These are phyloP conservation scores for Megaceryle torquata DNA, from an alignment of 2,113 vertebrate species.

Conservation along the genomic window DNA sequence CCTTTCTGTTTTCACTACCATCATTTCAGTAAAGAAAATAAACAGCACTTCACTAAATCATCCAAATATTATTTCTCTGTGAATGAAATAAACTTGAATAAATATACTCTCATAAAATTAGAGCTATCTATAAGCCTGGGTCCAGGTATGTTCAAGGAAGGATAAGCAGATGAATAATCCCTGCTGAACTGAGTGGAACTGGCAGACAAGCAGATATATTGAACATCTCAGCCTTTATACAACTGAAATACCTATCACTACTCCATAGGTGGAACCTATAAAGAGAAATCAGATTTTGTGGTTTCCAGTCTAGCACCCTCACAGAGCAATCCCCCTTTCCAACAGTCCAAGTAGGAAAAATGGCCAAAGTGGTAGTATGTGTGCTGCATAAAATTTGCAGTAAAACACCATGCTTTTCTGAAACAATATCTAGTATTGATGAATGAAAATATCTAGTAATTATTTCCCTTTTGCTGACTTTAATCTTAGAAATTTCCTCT, in stretches of 20 bases:
- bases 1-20: not conserved
- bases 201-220: not conserved
- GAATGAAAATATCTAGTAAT: not conserved
- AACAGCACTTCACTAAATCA: not conserved
- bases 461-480: not conserved
- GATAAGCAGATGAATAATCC: not conserved
- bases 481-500: not conserved
- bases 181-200: not conserved
- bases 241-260: not conserved
- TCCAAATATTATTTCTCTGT: not conserved
- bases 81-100: not conserved
- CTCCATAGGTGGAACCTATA: not conserved
- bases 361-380: not conserved
- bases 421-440: not conserved
- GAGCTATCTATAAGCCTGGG: not conserved
- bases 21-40: not conserved
- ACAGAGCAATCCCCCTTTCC: fast-evolving
- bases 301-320: not conserved
- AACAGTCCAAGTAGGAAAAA: not conserved
- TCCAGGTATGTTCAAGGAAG: not conserved
- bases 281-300: not conserved
- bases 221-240: not conserved
- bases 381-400: not conserved
- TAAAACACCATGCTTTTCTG: not conserved
- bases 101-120: not conserved